Evolutionary conservation across 2,797 vertebrate species (phyloP), one percentile per base, ranked within the genome.

Genomic region (Sternotherus odoratus): DNA sequence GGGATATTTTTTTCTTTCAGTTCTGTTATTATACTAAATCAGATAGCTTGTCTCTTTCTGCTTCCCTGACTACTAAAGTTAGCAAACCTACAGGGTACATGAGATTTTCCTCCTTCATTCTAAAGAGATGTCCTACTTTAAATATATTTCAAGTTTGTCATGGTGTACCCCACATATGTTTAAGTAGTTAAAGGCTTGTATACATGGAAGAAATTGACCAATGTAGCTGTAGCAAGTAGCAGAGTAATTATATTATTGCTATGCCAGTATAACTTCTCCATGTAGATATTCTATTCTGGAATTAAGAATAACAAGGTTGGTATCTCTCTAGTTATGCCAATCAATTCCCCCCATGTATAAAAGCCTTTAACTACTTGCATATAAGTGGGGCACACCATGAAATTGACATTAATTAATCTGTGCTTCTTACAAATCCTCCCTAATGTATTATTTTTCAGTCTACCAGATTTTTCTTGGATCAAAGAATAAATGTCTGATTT

Each of bases 401-500:
- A 97, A 96, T 86, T n/a, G 48, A 12, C 66, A 77, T 72, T 50
- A 90, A 93, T 92, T 50, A 83, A 83, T 85, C 77, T 57, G 46
- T 43, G 39, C 75, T n/a, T 94, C 83, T 92, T 66, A 23, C 57
- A 88, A 74, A 54, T 4, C 23, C 48, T 86, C n/a, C 72, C 5
- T 63, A 77, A 85, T 91, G 26, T 50, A 36, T 60, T 33, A 23
- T 78, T 24, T 46, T 36, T 43, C 17, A 51, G 5, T 57, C 43
- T 90, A 23, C 23, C 33, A 48, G 63, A 94, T 94, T 56, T 83
- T 79, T 92, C 21, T 87, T 17, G 82, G 87, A 81, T 74, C 1
- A 78, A 92, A 84, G 77, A 82, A 83, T 77, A n/a, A 53, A 57
- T 89, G 66, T 78, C 89, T 89, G 63, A 54, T 93, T 94, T 96